Conservation (phyloP, 2,888 invertebrate species). For the Steinernema scapterisci region DNA sequence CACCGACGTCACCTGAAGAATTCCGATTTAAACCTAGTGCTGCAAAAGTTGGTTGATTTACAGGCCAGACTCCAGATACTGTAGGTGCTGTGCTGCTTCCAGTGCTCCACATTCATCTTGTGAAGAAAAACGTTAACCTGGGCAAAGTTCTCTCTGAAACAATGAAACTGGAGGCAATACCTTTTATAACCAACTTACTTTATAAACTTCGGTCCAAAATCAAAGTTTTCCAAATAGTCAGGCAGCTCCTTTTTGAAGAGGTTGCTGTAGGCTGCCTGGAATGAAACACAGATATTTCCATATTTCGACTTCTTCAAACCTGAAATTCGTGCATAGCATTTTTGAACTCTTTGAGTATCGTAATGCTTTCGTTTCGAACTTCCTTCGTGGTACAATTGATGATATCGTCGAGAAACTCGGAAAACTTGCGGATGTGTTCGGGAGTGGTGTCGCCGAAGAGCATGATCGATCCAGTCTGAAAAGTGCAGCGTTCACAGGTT, state of each 20-base stretch:
- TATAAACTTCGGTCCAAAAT: constrained; percentile 64
- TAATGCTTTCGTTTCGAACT: constrained; percentile 52
- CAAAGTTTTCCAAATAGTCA: constrained; percentile 63
- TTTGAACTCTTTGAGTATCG: constrained; percentile 51
- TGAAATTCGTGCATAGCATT: constrained; percentile 55
- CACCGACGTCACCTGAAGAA: constrained; percentile 62
- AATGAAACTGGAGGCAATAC: not conserved
- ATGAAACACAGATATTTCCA: not conserved
- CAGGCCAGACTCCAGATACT: constrained; percentile 52
- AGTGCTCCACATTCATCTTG: constrained; percentile 65
- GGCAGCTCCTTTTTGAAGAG: constrained; percentile 64
- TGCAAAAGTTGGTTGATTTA: not conserved
- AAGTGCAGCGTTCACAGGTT: not conserved
- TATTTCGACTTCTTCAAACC: constrained; percentile 19
- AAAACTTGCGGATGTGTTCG: constrained; percentile 33
- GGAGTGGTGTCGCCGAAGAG: constrained; percentile 54
- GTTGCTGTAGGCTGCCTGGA: constrained; percentile 56
- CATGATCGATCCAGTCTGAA: constrained; percentile 60
- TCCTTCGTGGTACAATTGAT: constrained; percentile 57
- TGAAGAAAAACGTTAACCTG: constrained; percentile 66
- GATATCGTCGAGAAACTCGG: constrained; percentile 57
- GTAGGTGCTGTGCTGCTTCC: constrained; percentile 63
- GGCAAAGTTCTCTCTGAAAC: constrained; percentile 64
- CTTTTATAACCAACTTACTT: constrained; percentile 40
- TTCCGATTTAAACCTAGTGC: not conserved